Base-by-base conservation (phyloP, 1,140 invertebrate species). In the Belonocnema kinseyi region DNA sequence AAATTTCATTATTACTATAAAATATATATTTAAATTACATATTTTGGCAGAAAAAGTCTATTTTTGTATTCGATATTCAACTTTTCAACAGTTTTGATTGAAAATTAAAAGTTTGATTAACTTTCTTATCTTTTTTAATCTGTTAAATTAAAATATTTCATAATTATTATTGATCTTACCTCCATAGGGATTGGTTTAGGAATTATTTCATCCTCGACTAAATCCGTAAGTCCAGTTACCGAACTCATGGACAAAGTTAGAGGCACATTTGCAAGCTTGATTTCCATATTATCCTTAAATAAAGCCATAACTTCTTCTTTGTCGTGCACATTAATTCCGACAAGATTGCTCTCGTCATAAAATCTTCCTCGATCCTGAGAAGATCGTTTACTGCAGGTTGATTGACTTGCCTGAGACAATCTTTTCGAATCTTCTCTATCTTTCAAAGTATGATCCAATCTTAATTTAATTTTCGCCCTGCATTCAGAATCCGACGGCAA, bases 131-230 rank as follows among this genome's bases (percentile, higher is more conserved):
- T 26, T 3, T 26, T 1, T 26, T 26, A 26, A 26, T 26, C 3
- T 26, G 21, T 26, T 26, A 26, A 26, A 26, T 26, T 26, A 26
- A 26, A 26, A 26, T 26, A 26, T 26, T 26, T 26, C 1, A 2
- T 2, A 26, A 26, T 26, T 4, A 33, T 26, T 5, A 33, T 0
- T 33, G 26, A 82, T 81, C 85, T 87, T 88, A 97, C 95, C 90
- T 96, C 93, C 80, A 97, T 91, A 2, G 97, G 97, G 89, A 98
- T 93, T 1, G 96, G 95, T 77, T 94, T 93, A 1, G 94, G 93
- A 50, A 96, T 92, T 50, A 97, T 93, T 92, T 98, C 97, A 91
- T 98, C 97, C 87, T 98, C 97, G 6, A 96, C 92, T 61, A 98
- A 93, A 87, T 97, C 97, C 0, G 94, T 92, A 0, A 98, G 88